Percentiles rank a stretch among this genome's conserved stretches.
These are phyloP conservation scores for Montipora foliosa DNA, from an alignment of 64 coral and sea anemone genomes.

Conservation along the genomic window DNA sequence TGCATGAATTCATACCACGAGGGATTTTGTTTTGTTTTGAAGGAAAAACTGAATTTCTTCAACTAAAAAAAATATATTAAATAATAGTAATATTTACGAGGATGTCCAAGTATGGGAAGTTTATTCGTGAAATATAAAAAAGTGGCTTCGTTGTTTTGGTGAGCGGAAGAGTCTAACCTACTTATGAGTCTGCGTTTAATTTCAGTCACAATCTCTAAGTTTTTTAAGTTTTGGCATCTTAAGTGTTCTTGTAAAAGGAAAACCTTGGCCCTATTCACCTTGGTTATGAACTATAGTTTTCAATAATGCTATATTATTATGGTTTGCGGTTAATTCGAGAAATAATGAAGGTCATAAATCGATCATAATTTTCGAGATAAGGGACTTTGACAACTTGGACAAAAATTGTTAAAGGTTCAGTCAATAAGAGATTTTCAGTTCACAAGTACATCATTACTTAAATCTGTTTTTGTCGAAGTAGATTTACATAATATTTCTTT, in stretches of 20 bases:
- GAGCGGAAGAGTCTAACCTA: neutral
- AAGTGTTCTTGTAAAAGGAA: neutral
- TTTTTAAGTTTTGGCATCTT: neutral
- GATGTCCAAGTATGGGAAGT: neutral
- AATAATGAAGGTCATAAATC: neutral
- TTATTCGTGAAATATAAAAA: slow-evolving; percentile 17
- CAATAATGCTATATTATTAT: neutral
- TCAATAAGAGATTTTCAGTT: no score
- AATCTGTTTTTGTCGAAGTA: neutral
- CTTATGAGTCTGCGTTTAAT: neutral
- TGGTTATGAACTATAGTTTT: neutral
- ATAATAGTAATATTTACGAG: neutral
- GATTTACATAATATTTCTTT: no score
- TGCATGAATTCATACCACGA: neutral
- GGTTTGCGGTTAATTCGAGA: neutral
- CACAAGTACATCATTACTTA: neutral
- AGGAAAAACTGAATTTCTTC: neutral
- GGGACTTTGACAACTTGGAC: neutral
- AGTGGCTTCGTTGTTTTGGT: neutral
- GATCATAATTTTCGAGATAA: neutral
- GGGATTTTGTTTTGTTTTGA: neutral
- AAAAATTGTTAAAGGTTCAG: neutral
- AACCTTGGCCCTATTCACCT: neutral
- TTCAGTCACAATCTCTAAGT: neutral
- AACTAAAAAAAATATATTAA: neutral